A percentile compares a stretch with the other conserved stretches of the same genome.
Evolutionary conservation across 37 sponge, comb jelly and placozoan genomes (phyloP).

Genomic region (Oopsacas minuta): DNA sequence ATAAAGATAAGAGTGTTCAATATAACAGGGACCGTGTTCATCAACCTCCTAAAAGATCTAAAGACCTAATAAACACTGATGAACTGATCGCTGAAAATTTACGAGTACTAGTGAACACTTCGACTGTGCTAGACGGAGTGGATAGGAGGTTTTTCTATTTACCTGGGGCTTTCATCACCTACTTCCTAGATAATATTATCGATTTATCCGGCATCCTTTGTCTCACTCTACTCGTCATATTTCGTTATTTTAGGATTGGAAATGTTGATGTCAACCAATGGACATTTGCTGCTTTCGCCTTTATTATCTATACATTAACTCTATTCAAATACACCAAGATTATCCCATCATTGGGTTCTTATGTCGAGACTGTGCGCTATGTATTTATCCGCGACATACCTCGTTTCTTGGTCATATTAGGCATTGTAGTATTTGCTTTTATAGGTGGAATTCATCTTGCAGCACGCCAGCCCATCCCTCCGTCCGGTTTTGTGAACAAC

Average conservation of each 20-base stretch:
- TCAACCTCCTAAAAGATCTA: background rate
- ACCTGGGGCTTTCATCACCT: background rate
- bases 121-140: background rate
- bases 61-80: background rate
- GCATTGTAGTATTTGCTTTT: background rate
- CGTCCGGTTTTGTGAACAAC: background rate
- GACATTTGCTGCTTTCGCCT: background rate
- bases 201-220: background rate
- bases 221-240: background rate
- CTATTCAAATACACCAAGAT: constrained; percentile 11
- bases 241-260: background rate
- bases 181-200: background rate
- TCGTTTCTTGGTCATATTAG: background rate
- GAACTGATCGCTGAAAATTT: background rate
- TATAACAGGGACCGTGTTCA: background rate
- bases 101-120: background rate
- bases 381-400: background rate
- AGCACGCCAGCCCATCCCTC: background rate
- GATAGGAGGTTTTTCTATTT: background rate
- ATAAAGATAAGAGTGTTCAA: background rate
- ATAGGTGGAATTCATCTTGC: background rate
- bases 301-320: constrained; percentile 5
- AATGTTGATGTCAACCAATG: background rate
- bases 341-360: background rate
- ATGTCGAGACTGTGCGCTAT: background rate